phyloP scores from a whole-genome alignment of 2,113 vertebrate genomes.

The Hippocampus comes region DNA sequence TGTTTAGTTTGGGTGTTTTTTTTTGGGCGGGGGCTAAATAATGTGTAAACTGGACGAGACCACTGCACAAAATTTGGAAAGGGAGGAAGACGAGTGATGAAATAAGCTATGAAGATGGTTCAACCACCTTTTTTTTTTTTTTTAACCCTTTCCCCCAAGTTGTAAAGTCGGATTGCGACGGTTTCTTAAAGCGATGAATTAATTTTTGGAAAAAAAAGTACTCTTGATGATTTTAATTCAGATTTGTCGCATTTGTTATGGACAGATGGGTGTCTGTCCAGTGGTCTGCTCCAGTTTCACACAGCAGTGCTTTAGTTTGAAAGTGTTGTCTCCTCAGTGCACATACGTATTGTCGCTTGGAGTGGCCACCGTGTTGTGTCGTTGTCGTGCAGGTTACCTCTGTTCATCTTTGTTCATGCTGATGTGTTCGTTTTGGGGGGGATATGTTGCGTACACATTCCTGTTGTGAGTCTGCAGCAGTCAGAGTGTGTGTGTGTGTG shows the following conservation, averaged over 20 bases:
- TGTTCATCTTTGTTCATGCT: constrained; percentile 32
- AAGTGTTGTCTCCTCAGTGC: constrained; percentile 54
- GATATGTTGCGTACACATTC: constrained; percentile 51
- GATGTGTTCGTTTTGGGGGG: constrained; percentile 46
- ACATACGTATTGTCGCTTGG: constrained; percentile 23
- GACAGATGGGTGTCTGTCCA: constrained; percentile 19
- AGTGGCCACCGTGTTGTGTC: constrained; percentile 55
- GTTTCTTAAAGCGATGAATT: background rate
- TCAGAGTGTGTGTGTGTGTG: constrained; percentile 52
- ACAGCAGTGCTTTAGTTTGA: constrained; percentile 23
- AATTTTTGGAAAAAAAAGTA: constrained; percentile 5
- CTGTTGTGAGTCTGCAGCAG: constrained; percentile 29
- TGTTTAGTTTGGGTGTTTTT: constrained; percentile 12
- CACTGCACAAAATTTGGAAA: constrained; percentile 59
- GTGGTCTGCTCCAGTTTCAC: constrained; percentile 69
- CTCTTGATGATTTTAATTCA: constrained; percentile 1
- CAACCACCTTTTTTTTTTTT: background rate
- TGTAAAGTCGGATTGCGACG: background rate
- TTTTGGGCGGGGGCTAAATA: constrained; percentile 22
- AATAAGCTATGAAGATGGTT: constrained; percentile 51
- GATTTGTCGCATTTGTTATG: background rate
- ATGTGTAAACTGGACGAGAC: constrained; percentile 70
- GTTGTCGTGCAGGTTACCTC: constrained; percentile 62
- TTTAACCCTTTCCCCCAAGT: background rate
- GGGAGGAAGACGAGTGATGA: constrained; percentile 31